These are phyloP conservation scores for Amphipoea lucens DNA, from an alignment of 2,888 invertebrate genomes.

Conservation along the genomic window DNA sequence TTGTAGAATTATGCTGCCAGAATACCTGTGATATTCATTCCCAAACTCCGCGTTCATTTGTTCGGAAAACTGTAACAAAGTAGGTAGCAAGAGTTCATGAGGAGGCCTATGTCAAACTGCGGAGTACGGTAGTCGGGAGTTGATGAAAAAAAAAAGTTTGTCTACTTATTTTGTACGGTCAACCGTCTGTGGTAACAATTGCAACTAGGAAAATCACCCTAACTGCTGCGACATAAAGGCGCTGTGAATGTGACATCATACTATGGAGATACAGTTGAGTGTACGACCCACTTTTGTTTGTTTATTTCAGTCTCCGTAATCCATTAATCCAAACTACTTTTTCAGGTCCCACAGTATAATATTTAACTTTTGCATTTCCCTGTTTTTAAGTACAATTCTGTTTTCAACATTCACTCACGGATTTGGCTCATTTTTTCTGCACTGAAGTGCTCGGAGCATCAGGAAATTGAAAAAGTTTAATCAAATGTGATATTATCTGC, in stretches of 20 bases:
- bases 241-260: not conserved
- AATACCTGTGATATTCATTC: slow-evolving; percentile 13
- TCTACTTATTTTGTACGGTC: slow-evolving; percentile 8
- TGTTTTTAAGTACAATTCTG: slow-evolving; percentile 18
- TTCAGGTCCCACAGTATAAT: slow-evolving; percentile 1
- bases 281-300: slow-evolving; percentile 2
- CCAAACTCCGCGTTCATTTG: slow-evolving; percentile 8
- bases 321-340: slow-evolving; percentile 25
- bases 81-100: slow-evolving; percentile 2
- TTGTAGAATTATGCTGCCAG: not conserved
- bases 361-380: slow-evolving; percentile 34
- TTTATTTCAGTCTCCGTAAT: slow-evolving; percentile 18
- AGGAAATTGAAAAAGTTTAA: slow-evolving; percentile 41
- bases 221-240: not conserved
- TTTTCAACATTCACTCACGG: slow-evolving; percentile 1
- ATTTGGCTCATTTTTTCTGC: slow-evolving; percentile 10
- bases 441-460: not conserved
- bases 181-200: not conserved
- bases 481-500: too few relatives aligned
- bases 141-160: slow-evolving; percentile 26
- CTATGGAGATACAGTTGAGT: not conserved
- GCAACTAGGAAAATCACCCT: not conserved
- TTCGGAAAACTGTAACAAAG: slow-evolving; percentile 15
- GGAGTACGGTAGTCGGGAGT: not conserved
- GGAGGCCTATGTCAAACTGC: slow-evolving; percentile 17